phyloP scores from a whole-genome alignment of 2,888 invertebrate genomes.

The Panzeria rudis region DNA sequence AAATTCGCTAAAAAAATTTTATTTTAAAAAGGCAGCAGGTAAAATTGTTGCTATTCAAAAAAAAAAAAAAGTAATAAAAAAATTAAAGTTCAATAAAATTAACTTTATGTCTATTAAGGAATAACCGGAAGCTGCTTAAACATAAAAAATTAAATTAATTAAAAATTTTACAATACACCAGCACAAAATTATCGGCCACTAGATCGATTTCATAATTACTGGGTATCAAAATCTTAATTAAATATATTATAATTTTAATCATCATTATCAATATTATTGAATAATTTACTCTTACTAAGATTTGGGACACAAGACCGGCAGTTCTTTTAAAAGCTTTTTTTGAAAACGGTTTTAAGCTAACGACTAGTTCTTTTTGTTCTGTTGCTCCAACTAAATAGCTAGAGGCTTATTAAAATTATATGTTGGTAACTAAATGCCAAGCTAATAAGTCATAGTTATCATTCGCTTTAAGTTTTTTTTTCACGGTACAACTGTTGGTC shows the following conservation, averaged over 20 bases:
- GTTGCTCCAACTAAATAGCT: slow-evolving; percentile 12
- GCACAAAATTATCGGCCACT: background rate
- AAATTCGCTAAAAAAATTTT: slow-evolving; percentile 8
- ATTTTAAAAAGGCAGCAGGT: slow-evolving; percentile 41
- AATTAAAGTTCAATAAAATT: slow-evolving; percentile 15
- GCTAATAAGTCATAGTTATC: slow-evolving; percentile 13
- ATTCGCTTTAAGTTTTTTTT: too few relatives aligned
- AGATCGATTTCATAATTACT: slow-evolving; percentile 23
- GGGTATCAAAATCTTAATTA: slow-evolving; percentile 17
- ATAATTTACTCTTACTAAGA: slow-evolving; percentile 46
- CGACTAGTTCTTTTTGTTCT: background rate
- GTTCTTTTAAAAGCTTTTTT: too few relatives aligned
- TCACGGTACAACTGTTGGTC: too few relatives aligned
- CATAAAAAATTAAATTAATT: slow-evolving; percentile 24
- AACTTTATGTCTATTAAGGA: slow-evolving; percentile 43
- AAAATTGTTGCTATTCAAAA: slow-evolving; percentile 41
- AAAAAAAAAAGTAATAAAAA: background rate
- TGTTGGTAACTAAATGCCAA: background rate
- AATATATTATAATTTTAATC: slow-evolving; percentile 37
- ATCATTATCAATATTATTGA: slow-evolving; percentile 20
- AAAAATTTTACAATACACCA: slow-evolving; percentile 9
- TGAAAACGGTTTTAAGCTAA: background rate
- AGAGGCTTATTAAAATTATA: slow-evolving; percentile 37
- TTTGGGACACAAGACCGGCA: too few relatives aligned
- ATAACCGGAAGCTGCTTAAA: slow-evolving; percentile 64